Conservation (phyloP, 2,113 vertebrate species). For the Rana temporaria region DNA sequence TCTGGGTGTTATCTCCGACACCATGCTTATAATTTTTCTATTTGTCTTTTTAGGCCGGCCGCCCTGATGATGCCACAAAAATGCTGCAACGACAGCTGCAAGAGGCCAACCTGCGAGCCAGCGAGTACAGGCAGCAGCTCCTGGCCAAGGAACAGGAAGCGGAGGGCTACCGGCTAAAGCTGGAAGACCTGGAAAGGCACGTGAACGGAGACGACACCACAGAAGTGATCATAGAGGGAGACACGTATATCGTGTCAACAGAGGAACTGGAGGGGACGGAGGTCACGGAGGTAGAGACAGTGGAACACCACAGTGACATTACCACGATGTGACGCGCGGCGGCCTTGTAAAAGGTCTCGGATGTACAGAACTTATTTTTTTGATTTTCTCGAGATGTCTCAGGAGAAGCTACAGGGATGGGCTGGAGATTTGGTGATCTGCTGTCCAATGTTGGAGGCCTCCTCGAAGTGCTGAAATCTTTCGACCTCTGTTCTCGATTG, state of each 20-base stretch:
- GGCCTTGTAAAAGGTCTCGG: too few relatives aligned
- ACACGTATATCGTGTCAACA: constrained; percentile 71
- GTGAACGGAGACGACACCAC: constrained; percentile 58
- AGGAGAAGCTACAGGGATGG: too few relatives aligned
- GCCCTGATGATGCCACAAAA: constrained; percentile 64
- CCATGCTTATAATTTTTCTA: not conserved
- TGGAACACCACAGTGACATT: constrained; percentile 55
- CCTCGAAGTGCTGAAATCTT: too few relatives aligned
- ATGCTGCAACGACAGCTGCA: constrained; percentile 79
- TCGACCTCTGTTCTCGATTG: too few relatives aligned
- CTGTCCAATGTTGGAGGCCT: too few relatives aligned
- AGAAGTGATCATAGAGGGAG: constrained; percentile 63
- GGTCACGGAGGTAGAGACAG: constrained; percentile 59
- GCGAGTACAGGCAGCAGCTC: constrained; percentile 85
- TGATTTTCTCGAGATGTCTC: too few relatives aligned
- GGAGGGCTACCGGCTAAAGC: constrained; percentile 78
- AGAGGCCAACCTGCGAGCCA: constrained; percentile 83
- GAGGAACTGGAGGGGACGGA: constrained; percentile 66
- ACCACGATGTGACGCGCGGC: constrained; percentile 27
- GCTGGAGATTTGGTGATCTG: too few relatives aligned
- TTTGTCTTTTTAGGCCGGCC: too few relatives aligned
- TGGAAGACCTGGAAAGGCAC: constrained; percentile 81
- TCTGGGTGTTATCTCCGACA: too few relatives aligned
- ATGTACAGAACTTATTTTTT: too few relatives aligned
- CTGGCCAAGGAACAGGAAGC: constrained; percentile 86